These are phyloP conservation scores for Malacosoma neustria DNA, from an alignment of 2,888 invertebrate species.

Conservation along the genomic window DNA sequence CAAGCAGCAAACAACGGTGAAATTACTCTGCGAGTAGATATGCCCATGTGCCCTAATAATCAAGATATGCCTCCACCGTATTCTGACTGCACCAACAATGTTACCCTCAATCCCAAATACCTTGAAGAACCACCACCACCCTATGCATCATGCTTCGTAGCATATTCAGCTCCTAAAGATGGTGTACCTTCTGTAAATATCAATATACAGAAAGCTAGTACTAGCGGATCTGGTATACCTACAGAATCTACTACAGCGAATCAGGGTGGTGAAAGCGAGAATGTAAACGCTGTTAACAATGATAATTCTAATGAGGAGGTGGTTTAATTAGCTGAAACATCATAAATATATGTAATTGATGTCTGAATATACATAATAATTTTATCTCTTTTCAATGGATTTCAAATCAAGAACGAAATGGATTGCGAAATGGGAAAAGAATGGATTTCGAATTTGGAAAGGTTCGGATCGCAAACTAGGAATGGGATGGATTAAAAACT, in stretches of 20 bases:
- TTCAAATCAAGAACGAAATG: too few relatives aligned
- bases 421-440: too few relatives aligned
- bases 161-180: slow-evolving; percentile 30
- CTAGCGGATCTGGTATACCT: not conserved
- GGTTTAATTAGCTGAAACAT: too few relatives aligned
- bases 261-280: too few relatives aligned
- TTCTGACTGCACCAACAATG: slow-evolving; percentile 24
- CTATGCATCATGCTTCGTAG: slow-evolving; percentile 43
- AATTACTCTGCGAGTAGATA: slow-evolving; percentile 6
- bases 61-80: slow-evolving; percentile 46
- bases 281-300: not conserved
- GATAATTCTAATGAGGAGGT: not conserved
- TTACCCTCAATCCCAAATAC: slow-evolving; percentile 6
- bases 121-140: slow-evolving; percentile 50
- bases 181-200: slow-evolving; percentile 27
- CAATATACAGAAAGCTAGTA: slow-evolving; percentile 6
- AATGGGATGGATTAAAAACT: too few relatives aligned
- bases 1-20: slow-evolving; percentile 12
- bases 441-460: too few relatives aligned
- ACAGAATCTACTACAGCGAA: too few relatives aligned
- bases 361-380: too few relatives aligned
- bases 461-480: too few relatives aligned
- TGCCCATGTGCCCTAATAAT: not conserved
- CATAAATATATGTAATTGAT: too few relatives aligned
- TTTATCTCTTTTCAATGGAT: too few relatives aligned